Percentiles rank a stretch among this genome's conserved stretches.
Evolutionary conservation across 2,888 invertebrate species (phyloP).

Genomic region (Ochropacha duplaris): DNA sequence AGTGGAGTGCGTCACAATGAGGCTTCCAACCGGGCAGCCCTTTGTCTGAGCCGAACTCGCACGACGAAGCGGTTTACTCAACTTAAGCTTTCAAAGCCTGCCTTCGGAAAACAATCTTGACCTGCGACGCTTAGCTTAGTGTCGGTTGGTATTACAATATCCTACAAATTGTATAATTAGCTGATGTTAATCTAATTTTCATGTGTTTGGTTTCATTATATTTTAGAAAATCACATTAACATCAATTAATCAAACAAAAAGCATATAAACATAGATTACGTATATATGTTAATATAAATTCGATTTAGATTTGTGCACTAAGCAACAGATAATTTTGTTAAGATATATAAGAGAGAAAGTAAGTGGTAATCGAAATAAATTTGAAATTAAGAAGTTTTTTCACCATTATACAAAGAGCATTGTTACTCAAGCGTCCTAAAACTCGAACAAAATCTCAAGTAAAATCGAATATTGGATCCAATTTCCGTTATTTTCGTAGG

Average conservation of each 20-base stretch:
- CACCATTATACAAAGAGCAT: too few relatives aligned
- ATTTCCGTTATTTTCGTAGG: constrained; percentile 19
- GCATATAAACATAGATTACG: too few relatives aligned
- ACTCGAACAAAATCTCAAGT: neutral
- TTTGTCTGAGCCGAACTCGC: constrained; percentile 41
- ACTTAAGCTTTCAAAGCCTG: constrained; percentile 40
- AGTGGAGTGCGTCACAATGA: constrained; percentile 33
- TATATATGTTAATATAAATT: too few relatives aligned
- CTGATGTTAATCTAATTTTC: neutral
- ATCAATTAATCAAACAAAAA: too few relatives aligned
- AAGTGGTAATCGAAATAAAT: too few relatives aligned
- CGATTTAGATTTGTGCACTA: too few relatives aligned
- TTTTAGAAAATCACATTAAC: too few relatives aligned
- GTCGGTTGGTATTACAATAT: constrained; percentile 9
- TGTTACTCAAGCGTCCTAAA: neutral
- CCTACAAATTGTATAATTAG: neutral
- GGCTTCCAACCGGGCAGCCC: constrained; percentile 23
- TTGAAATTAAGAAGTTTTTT: neutral
- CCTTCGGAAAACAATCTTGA: constrained; percentile 53
- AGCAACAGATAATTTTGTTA: too few relatives aligned
- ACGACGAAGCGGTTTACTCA: constrained; percentile 38
- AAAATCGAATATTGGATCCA: constrained; percentile 20
- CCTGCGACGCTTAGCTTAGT: constrained; percentile 29
- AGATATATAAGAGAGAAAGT: too few relatives aligned
- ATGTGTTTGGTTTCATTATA: neutral